Evolutionary conservation across 2,797 vertebrate species (phyloP).

Genomic region (Poecilia picta): DNA sequence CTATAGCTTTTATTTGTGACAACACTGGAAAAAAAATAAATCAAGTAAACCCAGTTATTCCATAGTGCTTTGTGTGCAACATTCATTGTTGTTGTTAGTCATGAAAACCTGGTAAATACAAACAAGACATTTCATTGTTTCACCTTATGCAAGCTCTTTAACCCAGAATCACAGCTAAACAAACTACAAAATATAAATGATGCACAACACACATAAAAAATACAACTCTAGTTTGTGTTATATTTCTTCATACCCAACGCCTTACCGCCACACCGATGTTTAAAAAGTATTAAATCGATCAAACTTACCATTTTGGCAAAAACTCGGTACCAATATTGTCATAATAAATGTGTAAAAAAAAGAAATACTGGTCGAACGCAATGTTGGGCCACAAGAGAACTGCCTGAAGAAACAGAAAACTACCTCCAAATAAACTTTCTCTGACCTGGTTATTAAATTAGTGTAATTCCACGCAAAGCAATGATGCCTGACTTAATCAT

Average conservation of each 20-base stretch:
- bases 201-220: slow-evolving; percentile 23
- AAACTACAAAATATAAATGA: slow-evolving; percentile 28
- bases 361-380: slow-evolving; percentile 20
- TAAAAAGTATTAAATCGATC: slow-evolving; percentile 3
- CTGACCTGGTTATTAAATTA: slow-evolving; percentile 21
- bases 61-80: slow-evolving; percentile 74
- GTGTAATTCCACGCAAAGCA: slow-evolving; percentile 22
- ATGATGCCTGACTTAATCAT: slow-evolving; percentile 13
- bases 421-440: not conserved
- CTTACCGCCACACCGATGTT: not conserved
- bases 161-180: slow-evolving; percentile 33
- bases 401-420: not conserved
- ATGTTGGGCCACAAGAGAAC: slow-evolving; percentile 25
- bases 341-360: slow-evolving; percentile 7
- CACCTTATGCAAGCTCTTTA: slow-evolving; percentile 45
- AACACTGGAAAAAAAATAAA: slow-evolving; percentile 55
- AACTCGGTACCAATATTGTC: slow-evolving; percentile 25
- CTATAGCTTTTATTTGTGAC: slow-evolving; percentile 71
- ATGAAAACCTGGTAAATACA: slow-evolving; percentile 61
- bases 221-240: slow-evolving; percentile 6
- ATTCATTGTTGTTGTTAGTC: slow-evolving; percentile 72
- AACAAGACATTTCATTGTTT: slow-evolving; percentile 59
- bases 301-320: slow-evolving; percentile 44
- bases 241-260: slow-evolving; percentile 9
- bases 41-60: slow-evolving; percentile 81